A percentile compares a stretch with the other conserved stretches of the same genome.
Conservation (phyloP, 2,888 invertebrate genomes). For the Pristionchus mayeri region DNA sequence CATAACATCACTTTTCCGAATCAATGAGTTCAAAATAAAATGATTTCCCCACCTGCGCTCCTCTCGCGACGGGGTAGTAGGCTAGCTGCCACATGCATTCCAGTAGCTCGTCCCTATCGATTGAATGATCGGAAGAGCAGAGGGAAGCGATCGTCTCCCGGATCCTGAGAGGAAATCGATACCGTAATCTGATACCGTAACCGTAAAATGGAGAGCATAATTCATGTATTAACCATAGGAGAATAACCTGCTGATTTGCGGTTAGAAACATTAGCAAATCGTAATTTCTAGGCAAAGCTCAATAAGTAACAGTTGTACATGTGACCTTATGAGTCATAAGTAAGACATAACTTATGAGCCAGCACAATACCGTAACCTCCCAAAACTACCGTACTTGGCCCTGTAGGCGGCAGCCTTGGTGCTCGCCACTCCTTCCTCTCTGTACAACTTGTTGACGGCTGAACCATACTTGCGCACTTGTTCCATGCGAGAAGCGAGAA, state of each 20-base stretch:
- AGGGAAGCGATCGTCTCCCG: constrained; percentile 3
- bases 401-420: constrained; percentile 43
- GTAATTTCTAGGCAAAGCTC: no score
- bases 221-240: no score
- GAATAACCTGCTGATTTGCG: no score
- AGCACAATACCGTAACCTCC: neutral
- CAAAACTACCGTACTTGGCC: constrained; percentile 12
- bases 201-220: neutral
- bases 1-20: no score
- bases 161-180: constrained; percentile 16
- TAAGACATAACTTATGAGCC: no score
- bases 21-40: no score
- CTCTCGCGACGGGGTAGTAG: constrained; percentile 28
- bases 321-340: no score
- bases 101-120: constrained; percentile 13
- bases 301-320: no score
- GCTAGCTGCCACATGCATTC: constrained; percentile 41
- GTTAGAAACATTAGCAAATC: no score
- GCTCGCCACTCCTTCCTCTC: constrained; percentile 37
- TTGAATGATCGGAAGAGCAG: neutral
- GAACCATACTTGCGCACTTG: constrained; percentile 46
- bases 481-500: constrained; percentile 24
- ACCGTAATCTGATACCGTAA: neutral
- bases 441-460: constrained; percentile 34
- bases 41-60: constrained; percentile 24